Evolutionary conservation across 37 sponge, comb jelly and placozoan genomes (phyloP).

Genomic region (Agelas oroides): DNA sequence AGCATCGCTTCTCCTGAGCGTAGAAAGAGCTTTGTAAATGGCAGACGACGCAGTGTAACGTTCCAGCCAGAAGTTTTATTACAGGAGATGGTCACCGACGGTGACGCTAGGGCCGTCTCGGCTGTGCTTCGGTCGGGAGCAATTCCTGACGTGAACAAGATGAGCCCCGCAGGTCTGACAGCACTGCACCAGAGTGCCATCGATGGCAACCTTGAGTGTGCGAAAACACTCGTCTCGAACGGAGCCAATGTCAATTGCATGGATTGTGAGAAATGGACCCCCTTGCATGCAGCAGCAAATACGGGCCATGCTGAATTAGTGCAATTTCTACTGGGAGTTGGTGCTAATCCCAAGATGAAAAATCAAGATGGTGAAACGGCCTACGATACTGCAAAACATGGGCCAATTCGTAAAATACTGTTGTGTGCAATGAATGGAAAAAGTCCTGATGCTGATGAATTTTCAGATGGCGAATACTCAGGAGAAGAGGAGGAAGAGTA

Average conservation of each 20-base stretch:
- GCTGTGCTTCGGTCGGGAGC: slow-evolving; percentile 56
- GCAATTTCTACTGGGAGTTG: slow-evolving; percentile 65
- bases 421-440: slow-evolving; percentile 72
- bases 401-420: slow-evolving; percentile 75
- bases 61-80: slow-evolving; percentile 86
- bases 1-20: slow-evolving; percentile 41
- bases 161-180: slow-evolving; percentile 88
- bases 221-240: slow-evolving; percentile 68
- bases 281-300: slow-evolving; percentile 82
- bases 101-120: slow-evolving; percentile 68
- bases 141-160: slow-evolving; percentile 71
- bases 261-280: slow-evolving; percentile 85
- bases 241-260: slow-evolving; percentile 82
- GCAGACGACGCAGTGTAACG: slow-evolving; percentile 64
- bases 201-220: slow-evolving; percentile 87
- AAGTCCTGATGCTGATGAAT: slow-evolving; percentile 50
- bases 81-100: slow-evolving; percentile 72
- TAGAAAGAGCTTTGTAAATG: not conserved
- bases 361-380: slow-evolving; percentile 74
- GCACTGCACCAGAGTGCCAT: slow-evolving; percentile 88
- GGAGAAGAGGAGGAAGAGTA: slow-evolving; percentile 62
- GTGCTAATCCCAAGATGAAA: slow-evolving; percentile 66
- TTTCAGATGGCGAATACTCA: slow-evolving; percentile 63
- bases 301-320: slow-evolving; percentile 69
- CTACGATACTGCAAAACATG: slow-evolving; percentile 64